phyloP scores from a whole-genome alignment of 1,140 invertebrate species.

The Colletes gigas region DNA sequence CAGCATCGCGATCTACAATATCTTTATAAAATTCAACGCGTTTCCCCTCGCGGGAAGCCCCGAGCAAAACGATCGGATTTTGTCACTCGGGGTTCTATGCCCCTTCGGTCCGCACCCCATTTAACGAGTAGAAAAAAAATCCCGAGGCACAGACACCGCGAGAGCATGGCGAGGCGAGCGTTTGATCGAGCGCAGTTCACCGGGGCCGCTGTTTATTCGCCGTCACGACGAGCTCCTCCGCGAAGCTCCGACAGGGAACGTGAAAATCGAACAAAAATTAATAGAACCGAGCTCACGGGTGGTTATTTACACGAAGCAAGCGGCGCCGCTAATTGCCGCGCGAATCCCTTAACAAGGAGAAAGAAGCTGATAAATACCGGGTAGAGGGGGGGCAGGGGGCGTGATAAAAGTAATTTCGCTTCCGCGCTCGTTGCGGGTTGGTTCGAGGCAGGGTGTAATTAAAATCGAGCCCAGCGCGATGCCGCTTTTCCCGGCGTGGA shows the following conservation, averaged over 20 bases:
- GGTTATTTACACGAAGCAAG: slow-evolving; percentile 2
- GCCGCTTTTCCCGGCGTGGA: slow-evolving; percentile 4
- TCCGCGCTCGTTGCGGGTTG: not conserved
- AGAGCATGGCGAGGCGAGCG: not conserved
- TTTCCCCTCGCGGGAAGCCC: too few relatives aligned
- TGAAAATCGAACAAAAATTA: not conserved
- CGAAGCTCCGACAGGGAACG: not conserved
- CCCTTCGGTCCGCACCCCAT: not conserved
- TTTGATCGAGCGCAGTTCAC: not conserved
- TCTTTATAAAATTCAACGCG: not conserved
- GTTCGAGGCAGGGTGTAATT: slow-evolving; percentile 34
- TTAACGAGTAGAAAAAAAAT: not conserved
- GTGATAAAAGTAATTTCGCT: slow-evolving; percentile 26
- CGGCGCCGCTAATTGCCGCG: slow-evolving; percentile 10
- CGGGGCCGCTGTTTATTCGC: not conserved
- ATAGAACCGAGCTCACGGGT: not conserved
- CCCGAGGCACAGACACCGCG: not conserved
- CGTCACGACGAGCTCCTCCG: not conserved
- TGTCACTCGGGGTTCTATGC: not conserved
- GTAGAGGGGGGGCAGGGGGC: not conserved
- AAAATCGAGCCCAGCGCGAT: slow-evolving; percentile 36
- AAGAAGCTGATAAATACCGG: slow-evolving; percentile 15
- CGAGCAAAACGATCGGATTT: not conserved
- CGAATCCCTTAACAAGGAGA: slow-evolving; percentile 1
- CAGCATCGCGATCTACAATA: too few relatives aligned